Evolutionary conservation across 2,113 vertebrate genomes (phyloP).

Genomic region (Trogon melanurus): DNA sequence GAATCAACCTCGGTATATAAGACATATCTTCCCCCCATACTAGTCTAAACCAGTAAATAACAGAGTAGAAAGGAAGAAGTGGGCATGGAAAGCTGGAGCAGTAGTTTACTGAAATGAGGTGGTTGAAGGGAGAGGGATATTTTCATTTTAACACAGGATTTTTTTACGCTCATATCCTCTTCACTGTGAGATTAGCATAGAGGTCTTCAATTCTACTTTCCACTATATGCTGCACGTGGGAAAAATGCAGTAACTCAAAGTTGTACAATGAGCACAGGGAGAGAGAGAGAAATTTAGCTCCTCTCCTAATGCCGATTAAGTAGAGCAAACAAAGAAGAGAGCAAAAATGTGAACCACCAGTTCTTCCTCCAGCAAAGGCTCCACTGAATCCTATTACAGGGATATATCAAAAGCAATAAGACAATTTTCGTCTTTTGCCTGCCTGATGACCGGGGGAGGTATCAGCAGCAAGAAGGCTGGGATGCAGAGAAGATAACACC

Average conservation of each 20-base stretch:
- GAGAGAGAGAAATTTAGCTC: neutral
- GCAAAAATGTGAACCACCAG: neutral
- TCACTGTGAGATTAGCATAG: neutral
- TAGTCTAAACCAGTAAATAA: neutral
- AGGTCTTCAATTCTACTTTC: neutral
- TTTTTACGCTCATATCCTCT: neutral
- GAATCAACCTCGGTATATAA: neutral
- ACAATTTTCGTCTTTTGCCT: neutral
- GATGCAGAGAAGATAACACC: neutral
- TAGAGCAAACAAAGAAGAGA: constrained; percentile 4
- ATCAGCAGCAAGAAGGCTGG: neutral
- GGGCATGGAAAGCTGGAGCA: neutral
- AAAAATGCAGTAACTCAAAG: neutral
- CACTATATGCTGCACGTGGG: neutral
- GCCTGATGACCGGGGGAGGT: neutral
- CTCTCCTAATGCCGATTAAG: neutral
- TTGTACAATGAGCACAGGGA: neutral
- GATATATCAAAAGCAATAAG: neutral
- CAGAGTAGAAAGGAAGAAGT: neutral
- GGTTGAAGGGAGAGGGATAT: neutral
- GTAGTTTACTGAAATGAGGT: neutral
- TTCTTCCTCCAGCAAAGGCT: neutral
- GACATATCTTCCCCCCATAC: neutral
- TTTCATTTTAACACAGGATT: neutral
- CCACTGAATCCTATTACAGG: neutral